Evolutionary conservation across 2,888 invertebrate species (phyloP).

Genomic region (Cryptus viduatorius): DNA sequence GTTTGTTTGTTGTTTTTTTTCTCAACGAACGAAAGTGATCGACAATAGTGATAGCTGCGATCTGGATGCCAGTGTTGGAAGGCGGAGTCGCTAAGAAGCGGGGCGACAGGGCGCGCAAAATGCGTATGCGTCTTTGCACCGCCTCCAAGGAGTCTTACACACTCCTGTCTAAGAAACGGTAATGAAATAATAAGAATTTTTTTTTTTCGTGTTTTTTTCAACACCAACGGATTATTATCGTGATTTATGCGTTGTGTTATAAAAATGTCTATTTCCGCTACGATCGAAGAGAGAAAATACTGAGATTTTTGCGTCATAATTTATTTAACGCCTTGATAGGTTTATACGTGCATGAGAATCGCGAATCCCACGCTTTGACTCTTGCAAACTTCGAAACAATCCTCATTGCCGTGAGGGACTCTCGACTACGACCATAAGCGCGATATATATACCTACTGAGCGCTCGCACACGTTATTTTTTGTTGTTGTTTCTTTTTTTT

Average conservation of each 20-base stretch:
- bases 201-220: background rate
- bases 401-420: constrained; percentile 3
- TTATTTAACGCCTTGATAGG: background rate
- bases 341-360: constrained; percentile 11
- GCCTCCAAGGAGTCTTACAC: constrained; percentile 84
- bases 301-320: constrained; percentile 10
- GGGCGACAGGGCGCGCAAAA: constrained; percentile 71
- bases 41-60: constrained; percentile 46
- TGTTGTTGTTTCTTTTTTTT: background rate
- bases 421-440: constrained; percentile 6
- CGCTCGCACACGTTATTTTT: background rate
- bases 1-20: background rate
- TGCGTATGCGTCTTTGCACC: constrained; percentile 83
- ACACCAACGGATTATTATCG: constrained; percentile 14
- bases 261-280: background rate
- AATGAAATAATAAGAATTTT: constrained; percentile 65
- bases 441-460: background rate
- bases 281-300: background rate
- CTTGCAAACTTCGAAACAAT: constrained; percentile 47
- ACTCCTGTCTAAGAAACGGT: constrained; percentile 84
- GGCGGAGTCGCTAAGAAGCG: constrained; percentile 80
- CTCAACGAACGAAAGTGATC: background rate
- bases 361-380: constrained; percentile 51
- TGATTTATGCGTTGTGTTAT: constrained; percentile 9
- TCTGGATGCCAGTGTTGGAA: constrained; percentile 82